Evolutionary conservation across 1,140 invertebrate species (phyloP), one percentile per base, ranked within the genome.

Genomic region (Meloidogyne chitwoodi): DNA sequence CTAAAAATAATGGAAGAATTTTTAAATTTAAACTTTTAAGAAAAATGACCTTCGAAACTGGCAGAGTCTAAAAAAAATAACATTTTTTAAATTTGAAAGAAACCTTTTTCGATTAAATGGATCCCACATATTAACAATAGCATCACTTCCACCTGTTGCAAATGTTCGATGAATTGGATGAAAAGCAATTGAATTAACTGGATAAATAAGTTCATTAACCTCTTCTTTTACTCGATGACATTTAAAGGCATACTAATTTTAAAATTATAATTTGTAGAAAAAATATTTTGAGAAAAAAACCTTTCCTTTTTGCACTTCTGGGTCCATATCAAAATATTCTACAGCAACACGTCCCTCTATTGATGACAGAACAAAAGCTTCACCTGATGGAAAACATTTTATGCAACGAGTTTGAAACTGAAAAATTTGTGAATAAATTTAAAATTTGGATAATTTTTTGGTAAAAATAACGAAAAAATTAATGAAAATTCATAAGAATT

Each of bases 121-220:
- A 77, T 82, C 81, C 81, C 79, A 81, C 81, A 82, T 81, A 65
- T 83, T 81, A 11, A 83, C 80, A 6, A 81, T 69, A 3, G 34
- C 22, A 65, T 81, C 80, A 48, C 31, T 65, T 24, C 96, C 96
- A 64, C 94, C 97, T 19, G 96, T 98, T 0, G 96, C 97, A 89
- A 99, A 99, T 26, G 96, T 99, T 85, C 96, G 96, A 87, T 98
- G 94, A 14, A 92, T 91, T 68, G 92, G 93, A 88, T 99, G 96
- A 88, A 99, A 99, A 88, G 94, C 93, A 31, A 99, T 94, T 6
- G 96, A 93, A 90, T 99, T 99, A 0, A 99, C 96, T 14, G 97
- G 96, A 89, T 95, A 98, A 85, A 99, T 98, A 76, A 93, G 91
- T 88, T 99, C 97, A 12, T 93, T 93, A 72, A 65, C 82, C 81